These are phyloP conservation scores for Pantherophis vulpinus DNA, from an alignment of 2,797 vertebrate species.

Conservation along the genomic window DNA sequence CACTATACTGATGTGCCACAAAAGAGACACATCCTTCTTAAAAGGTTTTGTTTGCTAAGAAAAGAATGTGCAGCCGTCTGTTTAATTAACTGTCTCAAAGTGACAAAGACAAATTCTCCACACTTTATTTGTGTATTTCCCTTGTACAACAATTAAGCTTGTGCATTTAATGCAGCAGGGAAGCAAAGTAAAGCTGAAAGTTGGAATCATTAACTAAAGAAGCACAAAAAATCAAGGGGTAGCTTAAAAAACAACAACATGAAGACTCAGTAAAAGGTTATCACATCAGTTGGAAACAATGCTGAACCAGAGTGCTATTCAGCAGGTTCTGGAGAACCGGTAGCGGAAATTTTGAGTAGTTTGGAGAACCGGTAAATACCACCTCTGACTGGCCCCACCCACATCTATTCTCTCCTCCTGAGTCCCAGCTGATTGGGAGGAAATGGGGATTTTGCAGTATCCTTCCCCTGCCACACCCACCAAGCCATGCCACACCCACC, in stretches of 20 bases:
- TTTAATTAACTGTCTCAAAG: constrained; percentile 67
- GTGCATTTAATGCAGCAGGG: constrained; percentile 64
- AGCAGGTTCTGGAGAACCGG: no score
- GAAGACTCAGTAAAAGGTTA: constrained; percentile 17
- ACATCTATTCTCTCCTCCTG: no score
- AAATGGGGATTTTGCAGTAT: no score
- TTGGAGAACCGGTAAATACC: no score
- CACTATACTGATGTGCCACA: constrained; percentile 57
- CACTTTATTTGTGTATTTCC: constrained; percentile 65
- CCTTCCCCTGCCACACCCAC: no score
- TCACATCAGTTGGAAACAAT: constrained; percentile 45
- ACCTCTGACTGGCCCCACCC: no score
- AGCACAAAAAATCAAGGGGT: constrained; percentile 57
- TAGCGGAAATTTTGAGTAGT: no score
- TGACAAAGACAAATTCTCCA: constrained; percentile 66
- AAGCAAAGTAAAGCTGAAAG: constrained; percentile 60
- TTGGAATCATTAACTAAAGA: constrained; percentile 63
- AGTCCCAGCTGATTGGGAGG: no score
- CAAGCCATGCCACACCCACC: no score
- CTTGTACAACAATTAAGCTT: constrained; percentile 67
- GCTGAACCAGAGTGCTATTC: background rate
- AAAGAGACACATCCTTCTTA: constrained; percentile 52
- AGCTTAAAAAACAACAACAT: constrained; percentile 50
- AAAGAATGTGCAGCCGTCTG: constrained; percentile 61
- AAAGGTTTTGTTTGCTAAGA: constrained; percentile 63